These are phyloP conservation scores for Euphonia xanthogaster DNA, from an alignment of 2,797 vertebrate genomes.

Conservation along the genomic window DNA sequence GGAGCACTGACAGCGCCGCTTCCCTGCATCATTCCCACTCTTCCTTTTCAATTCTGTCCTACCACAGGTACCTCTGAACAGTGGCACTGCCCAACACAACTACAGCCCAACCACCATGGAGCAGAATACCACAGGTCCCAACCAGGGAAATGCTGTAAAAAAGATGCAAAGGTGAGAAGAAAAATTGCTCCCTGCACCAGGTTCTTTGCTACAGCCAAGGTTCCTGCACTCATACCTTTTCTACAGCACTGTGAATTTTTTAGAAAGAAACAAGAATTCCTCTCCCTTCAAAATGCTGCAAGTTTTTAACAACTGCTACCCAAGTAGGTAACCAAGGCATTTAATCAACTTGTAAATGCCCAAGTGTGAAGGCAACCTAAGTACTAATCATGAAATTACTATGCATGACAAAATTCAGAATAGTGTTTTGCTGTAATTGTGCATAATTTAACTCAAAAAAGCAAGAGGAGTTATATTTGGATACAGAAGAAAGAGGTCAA, in stretches of 20 bases:
- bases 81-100: background rate
- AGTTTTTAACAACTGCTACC: background rate
- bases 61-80: background rate
- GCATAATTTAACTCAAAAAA: slow-evolving; percentile 46
- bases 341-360: slow-evolving; percentile 41
- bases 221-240: background rate
- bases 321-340: background rate
- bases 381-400: slow-evolving; percentile 52
- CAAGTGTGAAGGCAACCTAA: slow-evolving; percentile 15
- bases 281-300: background rate
- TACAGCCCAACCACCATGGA: background rate
- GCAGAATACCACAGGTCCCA: background rate
- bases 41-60: background rate
- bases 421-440: slow-evolving; percentile 43
- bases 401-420: slow-evolving; percentile 34
- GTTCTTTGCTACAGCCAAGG: background rate
- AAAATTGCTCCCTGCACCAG: background rate
- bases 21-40: fast-evolving
- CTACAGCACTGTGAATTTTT: background rate
- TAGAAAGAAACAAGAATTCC: background rate
- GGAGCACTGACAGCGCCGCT: background rate
- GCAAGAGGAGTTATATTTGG: slow-evolving; percentile 4
- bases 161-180: background rate
- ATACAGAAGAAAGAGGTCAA: slow-evolving; percentile 24
- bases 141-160: background rate